Conservation (phyloP, 2,888 invertebrate species). For the Eupelmus urozonus region DNA sequence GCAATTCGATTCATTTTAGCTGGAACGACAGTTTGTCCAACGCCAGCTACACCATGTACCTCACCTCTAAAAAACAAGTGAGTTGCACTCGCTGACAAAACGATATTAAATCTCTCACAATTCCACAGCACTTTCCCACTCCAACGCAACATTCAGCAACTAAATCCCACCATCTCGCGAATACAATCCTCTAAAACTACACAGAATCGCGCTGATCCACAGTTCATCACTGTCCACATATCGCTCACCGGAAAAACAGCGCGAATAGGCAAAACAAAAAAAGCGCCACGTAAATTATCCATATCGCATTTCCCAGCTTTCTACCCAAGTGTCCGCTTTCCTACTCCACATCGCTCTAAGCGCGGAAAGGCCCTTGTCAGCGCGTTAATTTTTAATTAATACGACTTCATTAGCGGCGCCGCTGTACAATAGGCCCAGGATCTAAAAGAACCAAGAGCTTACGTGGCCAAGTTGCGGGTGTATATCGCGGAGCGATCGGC, state of each 20-base stretch:
- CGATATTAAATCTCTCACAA: constrained; percentile 21
- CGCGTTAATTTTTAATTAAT: constrained; percentile 68
- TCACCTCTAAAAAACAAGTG: constrained; percentile 46
- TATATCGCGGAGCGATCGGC: not conserved
- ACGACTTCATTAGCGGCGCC: constrained; percentile 68
- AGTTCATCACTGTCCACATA: too few relatives aligned
- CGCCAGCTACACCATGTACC: constrained; percentile 3
- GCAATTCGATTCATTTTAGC: constrained; percentile 18
- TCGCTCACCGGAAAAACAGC: constrained; percentile 6
- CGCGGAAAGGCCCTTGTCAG: constrained; percentile 44
- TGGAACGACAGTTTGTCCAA: constrained; percentile 14
- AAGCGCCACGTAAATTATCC: not conserved
- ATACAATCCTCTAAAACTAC: constrained; percentile 10
- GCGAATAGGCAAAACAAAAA: constrained; percentile 15
- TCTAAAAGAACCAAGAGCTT: not conserved
- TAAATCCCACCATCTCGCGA: not conserved
- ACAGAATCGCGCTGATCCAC: constrained; percentile 32
- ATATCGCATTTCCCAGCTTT: constrained; percentile 8
- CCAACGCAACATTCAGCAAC: not conserved
- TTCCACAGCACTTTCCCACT: not conserved
- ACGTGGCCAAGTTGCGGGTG: not conserved
- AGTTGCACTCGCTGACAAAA: constrained; percentile 39
- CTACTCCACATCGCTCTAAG: not conserved
- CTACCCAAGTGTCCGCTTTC: not conserved
- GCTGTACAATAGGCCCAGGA: constrained; percentile 45